Evolutionary conservation across 2,113 vertebrate genomes (phyloP).

Genomic region (Myrmophylax atrothorax): DNA sequence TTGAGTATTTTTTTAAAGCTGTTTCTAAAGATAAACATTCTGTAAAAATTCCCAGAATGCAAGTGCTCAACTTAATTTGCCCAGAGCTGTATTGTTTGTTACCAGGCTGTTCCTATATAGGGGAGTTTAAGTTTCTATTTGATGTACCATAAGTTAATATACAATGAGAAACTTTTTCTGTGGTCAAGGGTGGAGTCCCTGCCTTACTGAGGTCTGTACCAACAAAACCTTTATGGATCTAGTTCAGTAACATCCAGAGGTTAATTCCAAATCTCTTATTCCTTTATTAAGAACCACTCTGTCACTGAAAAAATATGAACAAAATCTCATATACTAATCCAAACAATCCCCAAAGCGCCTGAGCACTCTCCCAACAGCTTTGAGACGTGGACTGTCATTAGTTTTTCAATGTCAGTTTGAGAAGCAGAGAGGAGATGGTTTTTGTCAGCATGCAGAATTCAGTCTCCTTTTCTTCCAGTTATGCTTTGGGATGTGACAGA

Average conservation of each 20-base stretch:
- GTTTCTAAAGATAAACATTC: slow-evolving; percentile 25
- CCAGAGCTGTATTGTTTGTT: neutral
- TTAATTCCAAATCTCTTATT: neutral
- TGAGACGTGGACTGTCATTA: neutral
- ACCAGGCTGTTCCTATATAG: neutral
- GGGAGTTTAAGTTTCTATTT: neutral
- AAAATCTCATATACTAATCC: neutral
- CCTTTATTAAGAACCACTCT: neutral
- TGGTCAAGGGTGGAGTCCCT: neutral
- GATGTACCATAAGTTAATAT: neutral
- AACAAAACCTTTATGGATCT: neutral
- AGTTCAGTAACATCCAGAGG: neutral
- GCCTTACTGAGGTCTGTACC: neutral
- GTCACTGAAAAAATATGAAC: neutral
- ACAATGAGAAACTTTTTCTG: neutral
- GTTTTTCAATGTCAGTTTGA: neutral
- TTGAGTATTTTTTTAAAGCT: slow-evolving; percentile 21
- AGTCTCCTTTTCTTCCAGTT: neutral
- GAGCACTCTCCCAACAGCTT: neutral
- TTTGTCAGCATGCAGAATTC: neutral
- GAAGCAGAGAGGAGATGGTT: neutral
- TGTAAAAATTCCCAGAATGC: slow-evolving; percentile 21
- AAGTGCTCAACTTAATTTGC: neutral
- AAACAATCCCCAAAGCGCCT: neutral
- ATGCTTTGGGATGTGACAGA: neutral